Evolutionary conservation across 92 coral and sea anemone species (phyloP).

Genomic region (Epizoanthus stellaris): DNA sequence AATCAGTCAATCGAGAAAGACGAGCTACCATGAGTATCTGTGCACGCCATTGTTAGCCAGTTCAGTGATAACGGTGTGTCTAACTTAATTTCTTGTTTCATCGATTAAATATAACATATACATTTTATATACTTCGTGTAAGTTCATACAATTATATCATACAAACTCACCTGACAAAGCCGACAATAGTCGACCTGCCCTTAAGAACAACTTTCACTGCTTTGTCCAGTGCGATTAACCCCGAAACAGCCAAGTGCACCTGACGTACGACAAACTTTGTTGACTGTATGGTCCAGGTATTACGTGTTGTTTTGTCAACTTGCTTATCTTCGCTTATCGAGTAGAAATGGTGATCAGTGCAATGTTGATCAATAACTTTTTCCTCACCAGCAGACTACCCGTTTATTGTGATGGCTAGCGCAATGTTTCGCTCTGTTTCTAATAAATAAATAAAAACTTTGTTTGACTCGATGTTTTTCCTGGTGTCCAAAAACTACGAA

Average conservation of each 20-base stretch:
- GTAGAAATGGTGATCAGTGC: constrained; percentile 19
- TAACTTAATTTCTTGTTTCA: too few relatives aligned
- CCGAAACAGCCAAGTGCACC: constrained; percentile 5
- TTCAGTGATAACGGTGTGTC: too few relatives aligned
- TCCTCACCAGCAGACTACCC: constrained; percentile 40
- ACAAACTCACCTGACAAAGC: constrained; percentile 29
- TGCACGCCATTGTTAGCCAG: background rate
- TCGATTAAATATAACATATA: too few relatives aligned
- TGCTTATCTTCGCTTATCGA: constrained; percentile 13
- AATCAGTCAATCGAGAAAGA: background rate
- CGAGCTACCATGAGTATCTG: background rate
- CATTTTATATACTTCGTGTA: too few relatives aligned
- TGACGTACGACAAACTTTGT: background rate
- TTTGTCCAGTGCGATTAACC: constrained; percentile 7
- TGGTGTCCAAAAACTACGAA: too few relatives aligned
- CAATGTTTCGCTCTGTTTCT: background rate
- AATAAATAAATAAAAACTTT: too few relatives aligned
- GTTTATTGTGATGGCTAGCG: constrained; percentile 36
- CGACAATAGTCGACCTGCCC: constrained; percentile 17
- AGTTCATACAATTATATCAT: background rate
- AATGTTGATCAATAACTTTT: constrained; percentile 22
- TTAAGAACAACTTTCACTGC: constrained; percentile 17
- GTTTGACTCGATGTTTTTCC: too few relatives aligned
- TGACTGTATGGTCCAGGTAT: constrained; percentile 17
- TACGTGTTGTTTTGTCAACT: constrained; percentile 45